Conservation (phyloP, 2,113 vertebrate genomes). For the western clawed frog (Xenopus tropicalis) region UCB_Xtro_10.0 CM004447.2:140826001-140826500, state of each 20-base stretch:
- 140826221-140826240: slow-evolving; percentile 25
- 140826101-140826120: background rate
- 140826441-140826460: background rate
- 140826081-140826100: too few relatives aligned
- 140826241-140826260: slow-evolving; percentile 36
- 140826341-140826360: slow-evolving; percentile 27
- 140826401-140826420: background rate
- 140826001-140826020: too few relatives aligned
- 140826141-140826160: slow-evolving; percentile 19
- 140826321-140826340: slow-evolving; percentile 39
- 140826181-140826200: slow-evolving; percentile 18
- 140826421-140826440: slow-evolving; percentile 19
- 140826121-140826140: slow-evolving; percentile 21
- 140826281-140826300: slow-evolving; percentile 2
- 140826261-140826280: slow-evolving; percentile 20
- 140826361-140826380: slow-evolving; percentile 33
- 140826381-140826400: slow-evolving; percentile 34
- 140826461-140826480: too few relatives aligned
- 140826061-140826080: too few relatives aligned
- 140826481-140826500: too few relatives aligned
- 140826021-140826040: too few relatives aligned
- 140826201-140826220: slow-evolving; percentile 31
- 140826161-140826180: slow-evolving; percentile 36
- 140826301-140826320: slow-evolving; percentile 21
- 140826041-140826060: too few relatives aligned